A percentile compares a stretch with the other conserved stretches of the same genome.
These are phyloP conservation scores for Uloborus plumipes DNA, from an alignment of 2,888 invertebrate genomes.

Conservation along the genomic window DNA sequence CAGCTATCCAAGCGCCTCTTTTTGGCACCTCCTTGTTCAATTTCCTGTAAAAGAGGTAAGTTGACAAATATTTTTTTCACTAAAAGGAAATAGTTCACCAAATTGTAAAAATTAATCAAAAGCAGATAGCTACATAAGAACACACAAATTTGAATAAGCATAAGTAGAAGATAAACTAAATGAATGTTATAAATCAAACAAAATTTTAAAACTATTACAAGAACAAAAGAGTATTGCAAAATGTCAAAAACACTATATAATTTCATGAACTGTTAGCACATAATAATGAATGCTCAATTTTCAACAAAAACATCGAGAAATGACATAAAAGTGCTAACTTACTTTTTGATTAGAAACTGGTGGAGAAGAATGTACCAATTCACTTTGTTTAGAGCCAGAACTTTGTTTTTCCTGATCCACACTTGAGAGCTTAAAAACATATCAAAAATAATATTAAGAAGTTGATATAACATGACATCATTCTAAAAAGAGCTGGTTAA, in stretches of 20 bases:
- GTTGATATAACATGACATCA: neutral
- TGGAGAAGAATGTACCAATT: conserved; percentile 45
- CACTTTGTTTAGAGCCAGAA: conserved; percentile 21
- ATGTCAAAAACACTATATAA: conserved; percentile 4
- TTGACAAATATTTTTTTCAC: neutral
- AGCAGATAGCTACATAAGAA: too few species aligned
- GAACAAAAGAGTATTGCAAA: too few species aligned
- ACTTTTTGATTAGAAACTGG: conserved; percentile 29
- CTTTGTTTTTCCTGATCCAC: conserved; percentile 42
- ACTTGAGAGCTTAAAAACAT: conserved; percentile 34
- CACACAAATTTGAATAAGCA: too few species aligned
- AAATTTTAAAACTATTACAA: too few species aligned
- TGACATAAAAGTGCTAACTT: neutral
- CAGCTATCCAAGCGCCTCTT: conserved; percentile 67
- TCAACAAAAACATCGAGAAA: too few species aligned
- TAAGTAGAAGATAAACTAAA: too few species aligned
- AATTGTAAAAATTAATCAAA: too few species aligned
- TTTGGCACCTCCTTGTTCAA: conserved; percentile 64
- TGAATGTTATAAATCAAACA: too few species aligned
- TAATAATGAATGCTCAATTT: too few species aligned
- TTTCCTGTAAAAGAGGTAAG: conserved; percentile 9
- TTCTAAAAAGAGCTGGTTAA: too few species aligned
- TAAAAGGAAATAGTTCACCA: neutral
- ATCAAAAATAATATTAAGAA: neutral
- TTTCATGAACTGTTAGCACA: too few species aligned